These are phyloP conservation scores for Acomys russatus DNA, from an alignment of 2,797 vertebrate genomes.

Conservation along the genomic window DNA sequence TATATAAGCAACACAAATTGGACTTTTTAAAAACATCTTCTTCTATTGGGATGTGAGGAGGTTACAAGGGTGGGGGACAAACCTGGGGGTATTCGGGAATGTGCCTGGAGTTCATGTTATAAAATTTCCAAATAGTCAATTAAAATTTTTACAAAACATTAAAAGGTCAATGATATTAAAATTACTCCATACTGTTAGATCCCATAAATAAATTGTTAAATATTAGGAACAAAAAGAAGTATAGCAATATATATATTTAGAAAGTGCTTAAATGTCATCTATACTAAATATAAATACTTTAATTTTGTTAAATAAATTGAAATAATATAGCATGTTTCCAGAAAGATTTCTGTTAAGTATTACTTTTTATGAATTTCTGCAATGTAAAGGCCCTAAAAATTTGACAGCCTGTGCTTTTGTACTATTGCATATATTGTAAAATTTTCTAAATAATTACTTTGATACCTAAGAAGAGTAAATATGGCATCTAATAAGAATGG, in stretches of 20 bases:
- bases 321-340: background rate
- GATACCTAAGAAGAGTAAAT: slow-evolving; percentile 12
- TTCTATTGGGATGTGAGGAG: background rate
- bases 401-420: background rate
- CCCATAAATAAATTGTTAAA: background rate
- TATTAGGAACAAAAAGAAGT: background rate
- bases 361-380: background rate
- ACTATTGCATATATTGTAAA: background rate
- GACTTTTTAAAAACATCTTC: background rate
- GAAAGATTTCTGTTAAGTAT: slow-evolving; percentile 4
- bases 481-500: background rate
- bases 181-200: background rate
- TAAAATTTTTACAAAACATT: background rate
- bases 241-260: background rate
- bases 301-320: background rate
- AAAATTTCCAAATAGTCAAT: background rate
- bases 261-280: slow-evolving; percentile 37
- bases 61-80: background rate
- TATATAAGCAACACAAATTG: background rate
- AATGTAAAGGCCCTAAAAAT: background rate
- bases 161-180: background rate
- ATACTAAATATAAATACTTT: background rate
- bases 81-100: background rate
- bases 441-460: slow-evolving; percentile 6
- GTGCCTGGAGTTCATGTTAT: background rate